phyloP scores from a whole-genome alignment of 2,888 invertebrate genomes.

The Tenthredo notha region DNA sequence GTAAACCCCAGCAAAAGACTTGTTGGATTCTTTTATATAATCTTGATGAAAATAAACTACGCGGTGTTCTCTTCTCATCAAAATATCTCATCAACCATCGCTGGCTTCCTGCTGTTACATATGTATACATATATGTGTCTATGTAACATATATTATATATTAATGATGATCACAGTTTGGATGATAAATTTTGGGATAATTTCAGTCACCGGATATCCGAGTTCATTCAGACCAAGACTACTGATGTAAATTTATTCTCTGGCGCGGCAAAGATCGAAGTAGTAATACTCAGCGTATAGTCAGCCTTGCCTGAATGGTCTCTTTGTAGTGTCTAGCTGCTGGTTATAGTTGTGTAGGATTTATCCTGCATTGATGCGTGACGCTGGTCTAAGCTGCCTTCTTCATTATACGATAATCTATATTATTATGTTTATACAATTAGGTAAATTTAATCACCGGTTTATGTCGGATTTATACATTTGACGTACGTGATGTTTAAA shows the following conservation, averaged over 20 bases:
- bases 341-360: not conserved
- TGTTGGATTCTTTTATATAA: not conserved
- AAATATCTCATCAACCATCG: not conserved
- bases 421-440: not conserved
- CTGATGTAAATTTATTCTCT: not conserved
- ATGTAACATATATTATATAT: too few relatives aligned
- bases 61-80: not conserved
- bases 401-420: not conserved
- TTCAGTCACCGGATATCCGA: not conserved
- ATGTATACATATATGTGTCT: not conserved
- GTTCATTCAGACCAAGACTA: not conserved
- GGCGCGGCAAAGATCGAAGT: not conserved
- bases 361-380: not conserved
- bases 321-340: not conserved
- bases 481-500: not conserved
- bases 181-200: not conserved
- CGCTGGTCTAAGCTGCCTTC: not conserved
- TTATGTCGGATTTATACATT: not conserved
- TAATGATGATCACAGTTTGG: not conserved
- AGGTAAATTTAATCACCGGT: not conserved
- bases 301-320: constrained; percentile 1
- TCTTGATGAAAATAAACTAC: not conserved
- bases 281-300: not conserved
- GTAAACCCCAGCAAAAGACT: not conserved
- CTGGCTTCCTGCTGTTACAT: not conserved